Base-by-base conservation (phyloP, 2,113 vertebrate genomes). In the Marmota flaviventris region DNA sequence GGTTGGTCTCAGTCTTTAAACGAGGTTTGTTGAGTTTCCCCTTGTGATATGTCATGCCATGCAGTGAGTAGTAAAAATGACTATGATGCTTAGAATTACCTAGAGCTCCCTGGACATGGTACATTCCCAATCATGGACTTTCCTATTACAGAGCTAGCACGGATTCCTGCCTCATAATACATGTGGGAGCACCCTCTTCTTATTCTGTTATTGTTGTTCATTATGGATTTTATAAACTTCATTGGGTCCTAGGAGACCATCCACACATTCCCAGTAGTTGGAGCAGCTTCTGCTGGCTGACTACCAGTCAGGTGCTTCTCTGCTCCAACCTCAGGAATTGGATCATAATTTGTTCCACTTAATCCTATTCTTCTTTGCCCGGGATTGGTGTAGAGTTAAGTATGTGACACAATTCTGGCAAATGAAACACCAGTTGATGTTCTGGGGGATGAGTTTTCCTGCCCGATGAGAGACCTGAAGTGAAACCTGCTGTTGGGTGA, bases 391-490 rank as follows among this genome's bases (percentile, higher is more conserved):
- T 45, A 65, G 51, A 32, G 34, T 72, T 39, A 72, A 78, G 48
- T 51, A 11, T 6, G 17, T 72, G 65, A 77, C 18, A 16, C 29
- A 85, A 5, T 83, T 91, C 58, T n/a, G 65, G 65, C 9, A 7
- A 95, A 86, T 63, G 75, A 90, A 95, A 69, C 45, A 25, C 37
- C 29, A 61, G 48, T 14, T 76, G 69, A 53, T 10, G 5, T 76
- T 63, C 61, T n/a, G 8, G 18, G 4, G 58, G 37, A 39, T 53
- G 69, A 39, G 18, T 70, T 92, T 95, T 81, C 67, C 32, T 76
- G n/a, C 10, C 51, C 81, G 9, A 22, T 32, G 53, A 85, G 72
- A 63, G 17, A 56, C 29, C 24, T 27, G 78, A 89, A 22, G 48
- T 56, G 24, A 51, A 45, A 45, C 10, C 6, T 32, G 42, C 51